Base-by-base conservation (phyloP, 2,888 invertebrate species). In the Minunthozetes semirufus region DNA sequence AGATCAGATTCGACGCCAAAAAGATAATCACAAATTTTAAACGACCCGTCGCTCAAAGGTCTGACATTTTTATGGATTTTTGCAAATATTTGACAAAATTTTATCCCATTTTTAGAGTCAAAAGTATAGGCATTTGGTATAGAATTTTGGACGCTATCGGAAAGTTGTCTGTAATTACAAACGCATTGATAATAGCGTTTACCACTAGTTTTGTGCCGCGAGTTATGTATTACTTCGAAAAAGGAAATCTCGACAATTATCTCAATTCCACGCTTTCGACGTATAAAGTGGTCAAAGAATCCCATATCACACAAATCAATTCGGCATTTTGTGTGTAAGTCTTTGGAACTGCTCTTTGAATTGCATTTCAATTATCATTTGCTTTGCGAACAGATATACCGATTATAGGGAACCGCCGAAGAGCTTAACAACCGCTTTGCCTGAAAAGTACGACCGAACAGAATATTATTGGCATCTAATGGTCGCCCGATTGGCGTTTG, bases 101-200 rank as follows among this genome's bases (percentile, higher is more conserved):
- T 38, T 74, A 42, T 3, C 9, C 22, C 15, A 22, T 13, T 17
- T 66, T 19, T 38, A 86, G 94, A 27, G 93, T 95, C 17, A 87
- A 88, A 78, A 91, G 93, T 83, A 96, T 98, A 81, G 97, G 97
- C 56, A 90, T 95, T 72, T 96, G 95, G 96, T 94, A 92, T 83
- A 86, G 91, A 78, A 96, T 98, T 78, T 85, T 98, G 50, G 93
- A 94, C 85, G 91, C 92, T 56, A 89, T 97, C 79, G 93, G 94
- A 72, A 94, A 94, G 82, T 86, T 97, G 72, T 91, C 95, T 77
- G 91, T 97, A 63, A 90, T 97, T 61, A 93, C 94, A 61, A 98
- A 97, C 84, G 96, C 96, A 0, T 93, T 97, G 82, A 95, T 99
- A 66, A 98, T 99, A 80, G 95, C 98, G 0, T 94, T 97, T 83